Evolutionary conservation across 2,113 vertebrate genomes (phyloP).

Genomic region (Eclectus roratus): DNA sequence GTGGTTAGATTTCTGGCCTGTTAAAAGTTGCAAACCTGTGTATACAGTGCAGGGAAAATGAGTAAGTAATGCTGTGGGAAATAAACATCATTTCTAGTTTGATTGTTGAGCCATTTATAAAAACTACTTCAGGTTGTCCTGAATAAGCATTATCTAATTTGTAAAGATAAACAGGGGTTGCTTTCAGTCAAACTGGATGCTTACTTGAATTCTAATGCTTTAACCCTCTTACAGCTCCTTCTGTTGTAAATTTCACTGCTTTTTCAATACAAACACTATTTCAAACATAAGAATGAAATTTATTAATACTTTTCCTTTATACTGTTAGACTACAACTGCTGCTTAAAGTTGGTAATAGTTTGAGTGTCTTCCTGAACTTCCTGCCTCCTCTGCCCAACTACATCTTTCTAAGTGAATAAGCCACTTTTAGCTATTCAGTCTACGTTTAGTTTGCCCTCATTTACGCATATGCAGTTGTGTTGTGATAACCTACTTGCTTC

Average conservation of each 20-base stretch:
- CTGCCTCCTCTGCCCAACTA: not conserved
- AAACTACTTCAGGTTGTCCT: not conserved
- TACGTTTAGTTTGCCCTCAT: not conserved
- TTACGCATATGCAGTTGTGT: not conserved
- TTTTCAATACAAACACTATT: not conserved
- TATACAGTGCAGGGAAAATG: not conserved
- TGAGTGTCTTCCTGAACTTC: not conserved
- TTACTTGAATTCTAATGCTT: not conserved
- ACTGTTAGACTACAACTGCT: not conserved
- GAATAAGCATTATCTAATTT: not conserved
- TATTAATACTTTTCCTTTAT: not conserved
- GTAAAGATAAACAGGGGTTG: not conserved
- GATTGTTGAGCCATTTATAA: not conserved
- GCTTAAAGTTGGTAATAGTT: not conserved
- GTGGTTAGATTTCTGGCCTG: slow-evolving; percentile 13
- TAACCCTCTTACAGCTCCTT: not conserved
- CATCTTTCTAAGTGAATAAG: not conserved
- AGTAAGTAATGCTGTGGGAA: not conserved
- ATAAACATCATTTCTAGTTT: not conserved
- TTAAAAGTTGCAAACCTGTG: not conserved
- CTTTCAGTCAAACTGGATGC: not conserved
- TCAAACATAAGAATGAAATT: not conserved
- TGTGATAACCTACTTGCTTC: not conserved
- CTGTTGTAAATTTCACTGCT: not conserved
- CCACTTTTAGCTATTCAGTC: accelerated